phyloP scores from a whole-genome alignment of 2,888 invertebrate species.

The Trimorus sp. region DNA sequence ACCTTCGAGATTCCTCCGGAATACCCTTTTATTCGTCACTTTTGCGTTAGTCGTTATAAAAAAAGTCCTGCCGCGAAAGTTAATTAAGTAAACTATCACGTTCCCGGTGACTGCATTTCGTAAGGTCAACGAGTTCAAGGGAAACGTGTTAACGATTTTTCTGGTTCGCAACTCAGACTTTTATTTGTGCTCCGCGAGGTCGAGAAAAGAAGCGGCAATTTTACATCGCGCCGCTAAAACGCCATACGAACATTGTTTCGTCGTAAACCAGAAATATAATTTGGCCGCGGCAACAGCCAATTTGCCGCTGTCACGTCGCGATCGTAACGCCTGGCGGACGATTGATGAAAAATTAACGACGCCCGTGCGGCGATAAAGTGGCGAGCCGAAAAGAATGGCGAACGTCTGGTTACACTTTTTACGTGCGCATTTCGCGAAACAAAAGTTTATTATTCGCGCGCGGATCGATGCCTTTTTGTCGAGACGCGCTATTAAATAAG shows the following conservation, averaged over 20 bases:
- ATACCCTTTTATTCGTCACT: neutral
- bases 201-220: conserved; percentile 18
- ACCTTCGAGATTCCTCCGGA: conserved; percentile 1
- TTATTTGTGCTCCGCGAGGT: neutral
- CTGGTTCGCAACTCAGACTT: neutral
- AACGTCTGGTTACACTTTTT: conserved; percentile 24
- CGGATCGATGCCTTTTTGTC: conserved; percentile 21
- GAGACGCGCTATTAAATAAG: conserved; percentile 37
- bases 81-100: too few species aligned
- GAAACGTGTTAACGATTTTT: neutral
- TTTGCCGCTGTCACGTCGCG: conserved; percentile 41
- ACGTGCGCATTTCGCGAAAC: conserved; percentile 14
- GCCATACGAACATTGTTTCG: conserved; percentile 28
- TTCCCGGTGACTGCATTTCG: too few species aligned
- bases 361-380: conserved; percentile 1
- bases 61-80: too few species aligned
- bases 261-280: conserved; percentile 46
- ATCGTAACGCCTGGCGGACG: conserved; percentile 30
- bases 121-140: neutral
- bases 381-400: conserved; percentile 10
- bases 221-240: conserved; percentile 35
- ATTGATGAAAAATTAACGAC: conserved; percentile 16
- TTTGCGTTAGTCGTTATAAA: neutral
- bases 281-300: conserved; percentile 36
- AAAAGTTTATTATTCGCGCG: conserved; percentile 16